Evolutionary conservation across 2,113 vertebrate genomes (phyloP), one percentile per base, ranked within the genome.

Genomic region (Halichoeres trimaculatus): DNA sequence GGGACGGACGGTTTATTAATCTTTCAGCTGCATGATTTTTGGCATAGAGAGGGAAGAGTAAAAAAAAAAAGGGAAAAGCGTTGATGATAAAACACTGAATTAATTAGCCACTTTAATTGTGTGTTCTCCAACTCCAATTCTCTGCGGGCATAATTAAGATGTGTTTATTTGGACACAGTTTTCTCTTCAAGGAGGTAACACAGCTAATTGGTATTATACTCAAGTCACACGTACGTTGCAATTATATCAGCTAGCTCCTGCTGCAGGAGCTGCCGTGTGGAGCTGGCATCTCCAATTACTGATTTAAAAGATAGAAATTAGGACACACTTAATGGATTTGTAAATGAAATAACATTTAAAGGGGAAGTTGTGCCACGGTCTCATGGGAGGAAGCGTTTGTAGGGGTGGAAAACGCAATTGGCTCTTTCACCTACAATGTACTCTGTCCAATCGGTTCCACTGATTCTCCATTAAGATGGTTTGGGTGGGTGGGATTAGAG

Each of bases 151-250:
- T 90, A 90, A 93, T 93, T 93, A 93, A 83, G 75, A 91, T 72
- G 85, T 90, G 88, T 92, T 93, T 92, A 93, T 93, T 92, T 91
- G 83, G 84, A 90, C 86, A 92, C 90, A 84, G 81, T 89, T 90
- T 92, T 75, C 69, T 88, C 87, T 91, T 93, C 81, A 90, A 92
- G 85, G 85, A 89, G 85, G 87, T 86, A 89, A 89, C 90, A 67
- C 70, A 79, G 81, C 85, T 91, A 91, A 93, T 92, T 91, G 85
- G 80, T 89, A 92, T 92, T 84, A 91, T 86, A 77, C 88, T 90
- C 77, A 76, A 90, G 87, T 88, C 88, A 81, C 34, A 74, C 61
- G 66, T 77, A 74, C 68, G 69, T 71, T 71, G 74, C 81, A 90
- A 88, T 91, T 90, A 88, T 83, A 83, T 84, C 54, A 65, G 79